Percentiles rank a stretch among this genome's conserved stretches.
Evolutionary conservation across 2,797 vertebrate genomes (phyloP).

Genomic region (Vipera ursinii): DNA sequence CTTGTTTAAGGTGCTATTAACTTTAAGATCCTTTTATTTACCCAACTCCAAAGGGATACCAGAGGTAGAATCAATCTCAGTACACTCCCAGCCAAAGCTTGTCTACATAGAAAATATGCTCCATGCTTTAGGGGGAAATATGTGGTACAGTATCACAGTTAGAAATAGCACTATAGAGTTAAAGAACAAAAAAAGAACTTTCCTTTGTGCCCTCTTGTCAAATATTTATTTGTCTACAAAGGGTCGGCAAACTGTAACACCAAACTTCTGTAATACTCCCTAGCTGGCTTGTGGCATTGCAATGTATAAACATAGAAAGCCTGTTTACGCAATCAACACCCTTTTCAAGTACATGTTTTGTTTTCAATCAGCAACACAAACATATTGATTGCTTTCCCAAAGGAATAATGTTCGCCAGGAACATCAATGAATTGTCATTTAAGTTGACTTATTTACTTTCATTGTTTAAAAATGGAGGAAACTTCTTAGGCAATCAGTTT

Average conservation of each 20-base stretch:
- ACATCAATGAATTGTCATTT: not conserved
- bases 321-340: not conserved
- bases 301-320: not conserved
- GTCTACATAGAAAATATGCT: not conserved
- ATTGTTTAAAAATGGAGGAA: not conserved
- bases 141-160: not conserved
- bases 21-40: not conserved
- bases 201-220: too few relatives aligned
- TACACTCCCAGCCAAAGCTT: not conserved
- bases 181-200: not conserved
- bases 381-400: not conserved
- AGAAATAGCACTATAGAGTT: not conserved
- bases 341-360: rapidly evolving
- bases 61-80: not conserved
- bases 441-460: constrained; percentile 16
- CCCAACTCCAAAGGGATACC: too few relatives aligned
- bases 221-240: not conserved
- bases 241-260: not conserved
- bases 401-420: not conserved
- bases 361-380: not conserved
- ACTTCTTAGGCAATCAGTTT: not conserved
- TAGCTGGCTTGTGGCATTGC: not conserved
- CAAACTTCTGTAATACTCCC: not conserved
- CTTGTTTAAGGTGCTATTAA: not conserved
- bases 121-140: not conserved